Evolutionary conservation across 1,140 invertebrate species (phyloP).

Genomic region (Drosophila subpulchrella): DNA sequence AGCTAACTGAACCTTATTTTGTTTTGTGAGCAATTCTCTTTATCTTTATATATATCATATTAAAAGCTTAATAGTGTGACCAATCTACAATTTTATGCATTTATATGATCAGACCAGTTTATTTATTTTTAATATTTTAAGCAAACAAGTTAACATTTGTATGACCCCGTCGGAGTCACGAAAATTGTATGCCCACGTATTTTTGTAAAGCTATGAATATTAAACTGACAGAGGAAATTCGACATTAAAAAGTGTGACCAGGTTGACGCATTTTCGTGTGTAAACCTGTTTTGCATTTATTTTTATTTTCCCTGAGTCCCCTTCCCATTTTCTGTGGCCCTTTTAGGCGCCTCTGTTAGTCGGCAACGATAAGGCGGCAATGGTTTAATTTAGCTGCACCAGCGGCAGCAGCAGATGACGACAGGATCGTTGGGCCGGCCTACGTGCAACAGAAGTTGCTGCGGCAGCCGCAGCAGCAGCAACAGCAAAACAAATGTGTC

Average conservation of each 20-base stretch:
- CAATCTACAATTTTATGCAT: background rate
- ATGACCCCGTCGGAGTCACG: no score
- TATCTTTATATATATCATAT: no score
- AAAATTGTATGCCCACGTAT: background rate
- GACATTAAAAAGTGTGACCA: slow-evolving; percentile 12
- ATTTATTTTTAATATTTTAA: background rate
- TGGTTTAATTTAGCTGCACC: slow-evolving; percentile 79
- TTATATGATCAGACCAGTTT: background rate
- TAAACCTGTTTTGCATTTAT: slow-evolving; percentile 21
- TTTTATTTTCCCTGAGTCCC: slow-evolving; percentile 22
- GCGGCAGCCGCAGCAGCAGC: slow-evolving; percentile 32
- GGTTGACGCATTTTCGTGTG: background rate
- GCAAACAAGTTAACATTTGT: no score
- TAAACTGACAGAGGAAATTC: background rate
- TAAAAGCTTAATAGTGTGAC: background rate
- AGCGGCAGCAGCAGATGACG: slow-evolving; percentile 71
- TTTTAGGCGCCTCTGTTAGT: slow-evolving; percentile 64
- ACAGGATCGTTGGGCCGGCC: slow-evolving; percentile 79
- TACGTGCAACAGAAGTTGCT: slow-evolving; percentile 59
- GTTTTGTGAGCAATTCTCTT: background rate
- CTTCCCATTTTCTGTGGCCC: slow-evolving; percentile 50
- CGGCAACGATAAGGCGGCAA: slow-evolving; percentile 75
- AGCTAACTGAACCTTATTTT: background rate
- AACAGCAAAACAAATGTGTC: slow-evolving; percentile 76
- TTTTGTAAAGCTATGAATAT: background rate